Evolutionary conservation across 2,797 vertebrate species (phyloP), one percentile per base, ranked within the genome.

Genomic region (Melanotaenia boesemani): DNA sequence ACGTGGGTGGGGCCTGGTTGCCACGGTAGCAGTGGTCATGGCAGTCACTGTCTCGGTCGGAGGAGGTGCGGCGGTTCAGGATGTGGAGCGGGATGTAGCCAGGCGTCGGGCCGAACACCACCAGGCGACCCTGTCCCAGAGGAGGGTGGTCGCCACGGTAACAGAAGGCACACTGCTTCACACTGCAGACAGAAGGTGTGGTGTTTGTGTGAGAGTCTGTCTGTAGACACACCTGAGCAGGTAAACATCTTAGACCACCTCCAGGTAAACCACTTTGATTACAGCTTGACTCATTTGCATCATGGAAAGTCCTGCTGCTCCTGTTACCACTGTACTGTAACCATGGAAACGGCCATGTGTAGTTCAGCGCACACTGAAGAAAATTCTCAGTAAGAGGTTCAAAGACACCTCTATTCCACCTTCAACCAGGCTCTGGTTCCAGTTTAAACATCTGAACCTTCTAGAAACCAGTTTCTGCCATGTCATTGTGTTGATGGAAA

Each of bases 161-260:
- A 94, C 98, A 99, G 92, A 99, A 99, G 91, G 97, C 97, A 90
- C 98, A 99, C 91, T 97, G 96, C 94, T 96, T 97, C 91, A 97
- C 95, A 84, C 91, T 92, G 84, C 0, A 7, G 44, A 46, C 44
- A 46, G 16, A 20, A 46, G 44, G 6, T 20, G 44, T 20, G 44
- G 44, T 7, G 16, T 44, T 44, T 44, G 41, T 15, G 41, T 44
- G 11, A 20, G 18, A 46, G 44, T 37, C 36, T 11, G 36, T 34
- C 44, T 16, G 41, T 18, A 41, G 2, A 41, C 22, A 6, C 34
- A 61, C 13, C 37, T 26, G 37, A 41, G 6, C 59, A 48, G 62
- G 44, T 48, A 44, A 30, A 48, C 62, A 34, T 12, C 26, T 46
- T 6, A 20, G 44, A 16, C 5, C 44, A 20, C 44, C 6, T 46